phyloP scores from a whole-genome alignment of 2,797 vertebrate species.

The Podarcis lilfordi region DNA sequence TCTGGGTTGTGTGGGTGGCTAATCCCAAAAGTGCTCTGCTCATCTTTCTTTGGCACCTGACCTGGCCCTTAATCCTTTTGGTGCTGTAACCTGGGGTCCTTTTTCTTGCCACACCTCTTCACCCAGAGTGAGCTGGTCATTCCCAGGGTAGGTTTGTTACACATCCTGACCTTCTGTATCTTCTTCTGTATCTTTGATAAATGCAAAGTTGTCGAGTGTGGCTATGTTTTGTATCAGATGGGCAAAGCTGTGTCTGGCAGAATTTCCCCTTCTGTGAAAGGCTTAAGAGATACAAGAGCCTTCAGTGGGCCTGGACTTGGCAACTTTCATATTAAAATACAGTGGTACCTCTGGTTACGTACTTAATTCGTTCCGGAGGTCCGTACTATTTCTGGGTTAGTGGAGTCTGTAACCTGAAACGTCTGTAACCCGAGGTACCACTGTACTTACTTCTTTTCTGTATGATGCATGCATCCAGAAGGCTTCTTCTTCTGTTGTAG shows the following conservation, averaged over 20 bases:
- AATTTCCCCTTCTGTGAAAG: not conserved
- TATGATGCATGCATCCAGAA: not conserved
- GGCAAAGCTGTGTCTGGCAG: not conserved
- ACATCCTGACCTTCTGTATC: not conserved
- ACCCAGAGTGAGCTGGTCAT: not conserved
- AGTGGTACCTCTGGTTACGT: too few relatives aligned
- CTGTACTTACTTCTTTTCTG: too few relatives aligned
- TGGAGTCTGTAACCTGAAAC: too few relatives aligned
- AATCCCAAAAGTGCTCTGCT: conserved; percentile 13
- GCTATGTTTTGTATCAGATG: not conserved
- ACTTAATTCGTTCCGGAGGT: too few relatives aligned
- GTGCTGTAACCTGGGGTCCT: not conserved
- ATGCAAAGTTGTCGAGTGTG: too few relatives aligned
- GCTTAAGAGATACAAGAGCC: not conserved
- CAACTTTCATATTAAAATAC: not conserved
- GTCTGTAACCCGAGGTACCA: too few relatives aligned
- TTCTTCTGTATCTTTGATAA: not conserved
- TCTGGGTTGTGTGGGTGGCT: conserved; percentile 24
- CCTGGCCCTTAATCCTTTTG: conserved; percentile 7
- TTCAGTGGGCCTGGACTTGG: not conserved
- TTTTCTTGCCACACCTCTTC: not conserved
- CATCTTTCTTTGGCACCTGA: conserved; percentile 19
- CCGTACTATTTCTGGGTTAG: too few relatives aligned
- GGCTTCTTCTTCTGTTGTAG: not conserved
- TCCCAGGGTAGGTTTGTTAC: not conserved